Percentiles rank a stretch among this genome's conserved stretches.
Conservation (phyloP, 30 jellyfish, hydroid and myxozoan genomes). For the Hydra vulgaris region DNA sequence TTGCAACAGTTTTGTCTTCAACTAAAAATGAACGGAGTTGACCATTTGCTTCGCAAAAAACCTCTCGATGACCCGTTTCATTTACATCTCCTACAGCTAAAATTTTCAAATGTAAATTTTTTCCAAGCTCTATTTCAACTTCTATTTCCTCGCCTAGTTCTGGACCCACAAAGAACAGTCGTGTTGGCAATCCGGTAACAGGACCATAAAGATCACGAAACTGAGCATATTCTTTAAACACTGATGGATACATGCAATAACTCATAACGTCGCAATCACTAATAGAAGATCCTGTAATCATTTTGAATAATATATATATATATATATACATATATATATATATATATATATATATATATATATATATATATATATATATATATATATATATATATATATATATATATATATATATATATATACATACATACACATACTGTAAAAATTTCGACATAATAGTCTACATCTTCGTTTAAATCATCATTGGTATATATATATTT, state of each 20-base stretch:
- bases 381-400: too few relatives aligned
- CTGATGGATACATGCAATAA: conserved; percentile 95
- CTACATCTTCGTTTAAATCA: too few relatives aligned
- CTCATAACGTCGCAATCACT: conserved; percentile 73
- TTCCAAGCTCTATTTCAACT: conserved; percentile 79
- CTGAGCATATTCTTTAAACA: conserved; percentile 66
- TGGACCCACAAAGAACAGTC: conserved; percentile 89
- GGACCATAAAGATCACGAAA: conserved; percentile 89
- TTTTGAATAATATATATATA: too few relatives aligned
- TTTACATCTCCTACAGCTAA: conserved; percentile 96
- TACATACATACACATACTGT: too few relatives aligned
- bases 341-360: too few relatives aligned
- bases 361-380: too few relatives aligned
- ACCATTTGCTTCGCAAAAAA: conserved; percentile 95
- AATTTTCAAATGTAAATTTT: conserved; percentile 66
- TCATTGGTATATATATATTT: too few relatives aligned
- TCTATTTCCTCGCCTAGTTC: conserved; percentile 91
- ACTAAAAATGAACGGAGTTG: conserved; percentile 81
- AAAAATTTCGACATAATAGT: too few relatives aligned
- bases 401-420: too few relatives aligned
- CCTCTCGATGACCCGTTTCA: conserved; percentile 83
- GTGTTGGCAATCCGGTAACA: conserved; percentile 92
- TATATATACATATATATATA: background rate
- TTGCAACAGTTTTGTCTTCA: conserved; percentile 75
- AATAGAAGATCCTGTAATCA: conserved; percentile 14